Evolutionary conservation across 2,888 invertebrate genomes (phyloP), one percentile per base, ranked within the genome.

Genomic region (Ormyrus pomaceus): DNA sequence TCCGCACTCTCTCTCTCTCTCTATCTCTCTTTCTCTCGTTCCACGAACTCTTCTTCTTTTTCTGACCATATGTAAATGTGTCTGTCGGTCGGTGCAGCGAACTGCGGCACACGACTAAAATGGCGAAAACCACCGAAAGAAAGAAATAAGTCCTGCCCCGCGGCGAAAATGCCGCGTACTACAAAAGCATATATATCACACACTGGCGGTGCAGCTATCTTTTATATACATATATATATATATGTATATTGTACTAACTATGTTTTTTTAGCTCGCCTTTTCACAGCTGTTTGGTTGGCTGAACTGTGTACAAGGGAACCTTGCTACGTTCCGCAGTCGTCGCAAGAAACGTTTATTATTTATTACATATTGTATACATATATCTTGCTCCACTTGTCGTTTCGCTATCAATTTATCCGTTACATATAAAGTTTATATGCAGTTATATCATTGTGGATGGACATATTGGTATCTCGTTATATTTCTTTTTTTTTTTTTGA

Each of bases 221-320:
- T 55, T 70, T 48, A 11, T 55, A 45, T 68, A 46, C 61, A 68
- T 4, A 34, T 68, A 46, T 68, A 68, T 4, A 34, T 68, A 68
- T 62, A 46, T 69, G n/a, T 75, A 81, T 64, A 56, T 78, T 4
- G 81, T 85, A 90, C 91, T 89, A 89, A 90, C 88, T 87, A 88
- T 88, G 86, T 89, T 88, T 90, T 89, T 90, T 90, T 90, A 90
- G 89, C 89, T 90, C 90, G 87, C 89, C 88, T 88, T 34, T 87
- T 82, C 89, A 89, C 88, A 88, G 89, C 89, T 90, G 89, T 89
- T 89, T 90, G 89, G 89, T 90, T 90, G 89, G 90, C 90, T 90
- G 90, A 89, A 91, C 90, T 90, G 91, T 90, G 83, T 87, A 90
- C 88, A 91, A 90, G 89, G 90, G 91, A 91, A 91, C 90, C 91